Evolutionary conservation across 92 coral and sea anemone genomes (phyloP).

Genomic region (Galaxea fascicularis): DNA sequence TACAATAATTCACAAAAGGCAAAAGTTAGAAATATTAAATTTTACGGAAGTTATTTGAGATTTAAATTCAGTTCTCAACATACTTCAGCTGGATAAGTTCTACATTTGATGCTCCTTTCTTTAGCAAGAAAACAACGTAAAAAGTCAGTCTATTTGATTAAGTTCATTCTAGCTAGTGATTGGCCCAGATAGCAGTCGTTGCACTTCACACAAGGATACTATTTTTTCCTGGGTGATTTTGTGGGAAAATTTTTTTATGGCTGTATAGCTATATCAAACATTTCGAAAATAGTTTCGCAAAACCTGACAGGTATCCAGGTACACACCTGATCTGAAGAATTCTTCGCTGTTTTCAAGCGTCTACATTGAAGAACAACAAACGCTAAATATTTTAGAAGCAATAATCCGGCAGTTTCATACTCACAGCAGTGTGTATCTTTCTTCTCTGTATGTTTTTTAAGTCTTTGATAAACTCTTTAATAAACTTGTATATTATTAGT

Average conservation of each 20-base stretch:
- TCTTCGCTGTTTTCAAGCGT: background rate
- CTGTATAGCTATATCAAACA: slow-evolving; percentile 6
- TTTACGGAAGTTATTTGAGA: background rate
- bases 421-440: too few relatives aligned
- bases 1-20: background rate
- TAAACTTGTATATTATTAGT: too few relatives aligned
- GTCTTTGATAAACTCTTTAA: too few relatives aligned
- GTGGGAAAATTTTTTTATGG: background rate
- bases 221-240: slow-evolving; percentile 10
- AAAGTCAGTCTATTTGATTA: background rate
- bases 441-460: too few relatives aligned
- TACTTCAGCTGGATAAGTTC: background rate
- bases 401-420: slow-evolving; percentile 11
- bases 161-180: background rate
- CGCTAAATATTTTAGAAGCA: background rate
- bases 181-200: slow-evolving; percentile 10
- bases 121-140: background rate
- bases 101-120: background rate
- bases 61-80: background rate
- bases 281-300: background rate
- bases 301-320: background rate
- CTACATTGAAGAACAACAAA: background rate
- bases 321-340: slow-evolving; percentile 20
- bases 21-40: background rate
- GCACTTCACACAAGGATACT: background rate